Base-by-base conservation (phyloP, 1,140 invertebrate genomes). In the Zaprionus ghesquierei region DNA sequence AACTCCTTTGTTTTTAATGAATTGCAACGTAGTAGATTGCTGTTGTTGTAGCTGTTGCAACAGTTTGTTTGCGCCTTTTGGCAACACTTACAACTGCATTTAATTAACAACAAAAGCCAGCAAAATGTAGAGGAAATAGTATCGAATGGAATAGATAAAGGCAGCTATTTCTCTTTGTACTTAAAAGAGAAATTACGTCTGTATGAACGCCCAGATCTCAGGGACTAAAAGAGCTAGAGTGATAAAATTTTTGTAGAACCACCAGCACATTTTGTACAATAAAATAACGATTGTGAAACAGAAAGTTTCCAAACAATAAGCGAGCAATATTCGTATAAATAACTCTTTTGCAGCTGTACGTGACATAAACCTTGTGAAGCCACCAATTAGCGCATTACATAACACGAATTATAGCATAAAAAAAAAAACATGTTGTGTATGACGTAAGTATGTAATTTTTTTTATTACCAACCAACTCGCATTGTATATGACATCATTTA, bases 1-100 rank as follows among this genome's bases (percentile, higher is more conserved):
- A 31, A 49, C 50, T 22, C 75, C 81, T 81, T 75, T 60, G 69
- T 79, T 76, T 80, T 59, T 65, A 72, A 70, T 81, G 79, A 81
- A 81, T 82, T 81, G 75, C 65, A 58, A 69, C 58, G 53, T 20
- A 20, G 41, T 53, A 25, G 49, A 56, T 68, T 69, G 46, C 25
- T 53, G 35, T 8, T 33, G 61, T 44, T 29, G 33, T 29, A 18
- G 9, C 44, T 56, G 12, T 41, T 53, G 60, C 62, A 56, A 56
- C 53, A 56, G 6, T 69, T 69, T 22, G 65, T 51, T 63, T 31
- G 13, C 31, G 46, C 55, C 25, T 68, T 68, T 35, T 68, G 31
- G 29, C 64, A 60, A 18, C 31, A 60, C 41, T 59, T 68, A 3
- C 41, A 46, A n/a, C n/a, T 68, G 63, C 56, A 63, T 46, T 58